phyloP scores from a whole-genome alignment of 1,140 invertebrate genomes.

The Meloidogyne chitwoodi region DNA sequence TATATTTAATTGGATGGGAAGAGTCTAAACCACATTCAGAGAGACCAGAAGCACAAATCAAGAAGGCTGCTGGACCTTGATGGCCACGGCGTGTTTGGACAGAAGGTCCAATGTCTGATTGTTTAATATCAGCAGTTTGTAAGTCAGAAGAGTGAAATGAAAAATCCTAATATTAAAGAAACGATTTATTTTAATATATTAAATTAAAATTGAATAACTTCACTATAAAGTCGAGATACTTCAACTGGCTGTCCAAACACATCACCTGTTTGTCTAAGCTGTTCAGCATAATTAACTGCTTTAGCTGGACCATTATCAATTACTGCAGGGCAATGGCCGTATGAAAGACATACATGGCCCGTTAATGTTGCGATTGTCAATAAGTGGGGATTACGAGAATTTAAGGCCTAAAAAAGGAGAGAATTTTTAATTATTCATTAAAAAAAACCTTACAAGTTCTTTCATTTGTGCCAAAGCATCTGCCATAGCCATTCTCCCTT shows the following conservation, averaged over 20 bases:
- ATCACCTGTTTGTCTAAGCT: constrained; percentile 73
- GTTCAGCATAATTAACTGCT: constrained; percentile 66
- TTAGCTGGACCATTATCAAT: constrained; percentile 86
- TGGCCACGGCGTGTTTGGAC: constrained; percentile 52
- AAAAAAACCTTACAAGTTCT: constrained; percentile 64
- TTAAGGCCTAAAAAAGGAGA: constrained; percentile 58
- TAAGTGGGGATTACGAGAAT: constrained; percentile 74
- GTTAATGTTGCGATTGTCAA: constrained; percentile 92
- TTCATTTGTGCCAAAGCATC: constrained; percentile 74
- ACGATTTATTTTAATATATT: not conserved
- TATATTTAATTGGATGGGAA: constrained; percentile 37
- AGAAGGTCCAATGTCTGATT: constrained; percentile 73
- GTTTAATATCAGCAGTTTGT: constrained; percentile 82
- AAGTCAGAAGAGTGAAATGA: constrained; percentile 71
- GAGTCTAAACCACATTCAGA: constrained; percentile 41
- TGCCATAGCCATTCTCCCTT: constrained; percentile 89
- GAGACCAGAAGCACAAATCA: constrained; percentile 37
- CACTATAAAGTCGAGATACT: constrained; percentile 75
- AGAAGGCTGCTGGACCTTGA: constrained; percentile 35
- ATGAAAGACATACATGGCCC: constrained; percentile 66
- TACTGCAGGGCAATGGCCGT: constrained; percentile 67
- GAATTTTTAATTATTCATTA: not conserved
- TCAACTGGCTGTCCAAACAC: constrained; percentile 81
- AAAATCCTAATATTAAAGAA: constrained; percentile 75
- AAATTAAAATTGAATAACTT: constrained; percentile 51